Evolutionary conservation across 2,113 vertebrate species (phyloP), one percentile per base, ranked within the genome.

Genomic region (Mormyrus iriodes): DNA sequence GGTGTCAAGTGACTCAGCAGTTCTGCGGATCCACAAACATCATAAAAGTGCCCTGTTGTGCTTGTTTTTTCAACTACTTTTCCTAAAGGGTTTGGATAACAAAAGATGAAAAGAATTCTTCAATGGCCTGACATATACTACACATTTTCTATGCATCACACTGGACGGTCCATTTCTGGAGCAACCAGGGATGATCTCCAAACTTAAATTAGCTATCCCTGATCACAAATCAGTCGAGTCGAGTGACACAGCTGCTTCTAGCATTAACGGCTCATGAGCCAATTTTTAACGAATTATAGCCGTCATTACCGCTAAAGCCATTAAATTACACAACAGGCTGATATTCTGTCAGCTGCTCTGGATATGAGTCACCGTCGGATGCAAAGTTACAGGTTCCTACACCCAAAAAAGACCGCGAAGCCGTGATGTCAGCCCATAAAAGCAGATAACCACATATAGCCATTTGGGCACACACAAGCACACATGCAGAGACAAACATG

Each of bases 341-440:
- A 86, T 86, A 53, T 86, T 52, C 85, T 39, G 31, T 55, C 85
- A 52, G 27, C 44, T 24, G 85, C 44, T 48, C 82, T 55, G 85
- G 49, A 17, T 10, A 39, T 12, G 82, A 48, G 82, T 84, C 85
- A 55, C 27, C 2, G 51, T 35, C 3, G 51, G 13, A 51, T 39
- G 42, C 42, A 24, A n/a, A 48, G 9, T 84, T 84, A 84, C 82
- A 84, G 82, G 51, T 86, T 55, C 15, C 15, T 86, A 8, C 15
- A 86, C 51, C 24, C 85, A 35, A 12, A 31, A 35, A 53, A 55
- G 31, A 42, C 51, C 9, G 85, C 35, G 24, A 31, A 61, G 76
- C 65, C 84, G 79, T 65, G 73, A 92, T 90, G 44, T 89, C 85
- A 46, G 27, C 79, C 73, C 65, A 21, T n/a, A 27, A 65, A 35